Conservation (phyloP, 1,140 invertebrate species). For the Epicauta chinensis region DNA sequence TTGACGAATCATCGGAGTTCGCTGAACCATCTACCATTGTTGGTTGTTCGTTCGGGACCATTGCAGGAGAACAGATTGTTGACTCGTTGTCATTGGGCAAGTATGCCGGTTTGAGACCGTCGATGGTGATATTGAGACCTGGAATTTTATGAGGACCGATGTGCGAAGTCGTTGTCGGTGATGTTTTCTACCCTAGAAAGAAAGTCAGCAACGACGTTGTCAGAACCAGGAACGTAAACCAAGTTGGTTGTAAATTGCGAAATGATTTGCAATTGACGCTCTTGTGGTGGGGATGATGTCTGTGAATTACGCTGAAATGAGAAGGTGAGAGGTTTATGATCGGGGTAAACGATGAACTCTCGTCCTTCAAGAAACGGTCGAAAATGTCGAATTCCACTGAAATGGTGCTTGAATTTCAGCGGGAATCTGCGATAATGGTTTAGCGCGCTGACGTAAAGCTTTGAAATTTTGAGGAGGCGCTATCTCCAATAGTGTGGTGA, state of each 20-base stretch:
- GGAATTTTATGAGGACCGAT: no score
- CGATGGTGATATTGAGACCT: no score
- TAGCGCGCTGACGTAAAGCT: constrained; percentile 34
- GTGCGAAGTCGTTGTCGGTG: no score
- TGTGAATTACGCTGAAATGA: constrained; percentile 35
- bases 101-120: no score
- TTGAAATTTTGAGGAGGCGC: constrained; percentile 19
- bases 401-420: constrained; percentile 30
- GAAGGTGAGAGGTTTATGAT: constrained; percentile 43
- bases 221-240: constrained; percentile 26
- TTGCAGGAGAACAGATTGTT: no score
- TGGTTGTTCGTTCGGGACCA: no score
- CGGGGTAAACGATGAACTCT: constrained; percentile 38
- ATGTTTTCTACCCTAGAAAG: no score
- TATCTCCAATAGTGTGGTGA: constrained; percentile 30
- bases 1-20: no score
- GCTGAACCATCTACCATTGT: no score
- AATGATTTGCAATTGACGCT: constrained; percentile 38
- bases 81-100: no score
- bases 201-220: no score
- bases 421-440: constrained; percentile 37
- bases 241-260: constrained; percentile 40
- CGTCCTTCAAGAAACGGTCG: constrained; percentile 31
- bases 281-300: constrained; percentile 33
- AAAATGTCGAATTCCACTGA: constrained; percentile 35